Evolutionary conservation across 2,113 vertebrate genomes (phyloP).

Genomic region (Xiphias gladius): DNA sequence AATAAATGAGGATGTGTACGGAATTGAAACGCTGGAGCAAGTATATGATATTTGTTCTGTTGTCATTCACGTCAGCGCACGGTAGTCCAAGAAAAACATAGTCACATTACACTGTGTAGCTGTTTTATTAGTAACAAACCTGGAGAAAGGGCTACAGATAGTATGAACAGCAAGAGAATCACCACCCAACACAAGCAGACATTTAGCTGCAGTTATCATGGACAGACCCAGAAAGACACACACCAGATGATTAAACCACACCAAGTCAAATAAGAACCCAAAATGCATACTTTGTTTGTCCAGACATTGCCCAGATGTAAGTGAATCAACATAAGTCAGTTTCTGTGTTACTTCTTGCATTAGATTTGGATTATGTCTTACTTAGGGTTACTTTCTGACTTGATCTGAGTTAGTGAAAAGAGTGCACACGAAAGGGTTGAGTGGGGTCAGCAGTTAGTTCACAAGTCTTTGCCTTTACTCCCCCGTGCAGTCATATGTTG

Average conservation of each 20-base stretch:
- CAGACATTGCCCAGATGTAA: not conserved
- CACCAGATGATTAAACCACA: conserved; percentile 25
- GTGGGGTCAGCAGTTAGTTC: conserved; percentile 40
- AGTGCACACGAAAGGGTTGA: conserved; percentile 19
- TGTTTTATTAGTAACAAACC: conserved; percentile 67
- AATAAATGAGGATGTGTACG: not conserved
- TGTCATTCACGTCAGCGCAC: not conserved
- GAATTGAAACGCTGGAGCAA: conserved; percentile 2
- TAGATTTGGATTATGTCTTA: not conserved
- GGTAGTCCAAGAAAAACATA: not conserved
- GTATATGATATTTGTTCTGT: not conserved
- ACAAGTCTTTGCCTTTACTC: conserved; percentile 57
- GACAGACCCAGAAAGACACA: conserved; percentile 33
- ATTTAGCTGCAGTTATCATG: conserved; percentile 17
- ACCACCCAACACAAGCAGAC: conserved; percentile 50
- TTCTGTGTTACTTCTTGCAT: conserved; percentile 1
- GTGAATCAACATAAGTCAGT: not conserved
- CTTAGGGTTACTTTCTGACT: conserved; percentile 46
- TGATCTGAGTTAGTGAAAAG: conserved; percentile 48
- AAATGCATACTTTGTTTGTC: conserved; percentile 10
- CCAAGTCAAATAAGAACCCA: conserved; percentile 42
- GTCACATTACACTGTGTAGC: conserved; percentile 11
- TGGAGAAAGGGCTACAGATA: conserved; percentile 38
- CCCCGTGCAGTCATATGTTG: conserved; percentile 70
- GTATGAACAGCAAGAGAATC: conserved; percentile 42